Evolutionary conservation across 2,113 vertebrate species (phyloP).

Genomic region (Lamprotornis superbus): DNA sequence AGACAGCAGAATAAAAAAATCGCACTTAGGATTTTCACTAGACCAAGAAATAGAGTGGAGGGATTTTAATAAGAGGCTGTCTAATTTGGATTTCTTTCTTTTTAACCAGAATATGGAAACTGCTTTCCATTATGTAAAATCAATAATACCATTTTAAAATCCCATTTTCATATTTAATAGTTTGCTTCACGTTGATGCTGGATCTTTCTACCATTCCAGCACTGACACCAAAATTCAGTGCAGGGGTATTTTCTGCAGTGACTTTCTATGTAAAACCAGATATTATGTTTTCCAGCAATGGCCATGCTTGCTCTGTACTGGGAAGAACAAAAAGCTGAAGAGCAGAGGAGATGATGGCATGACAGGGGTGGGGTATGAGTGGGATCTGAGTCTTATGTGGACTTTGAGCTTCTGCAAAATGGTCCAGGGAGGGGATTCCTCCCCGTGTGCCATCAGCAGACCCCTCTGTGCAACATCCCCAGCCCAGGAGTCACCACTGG

Average conservation of each 20-base stretch:
- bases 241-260: neutral
- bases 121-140: constrained; percentile 34
- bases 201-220: neutral
- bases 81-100: constrained; percentile 28
- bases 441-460: neutral
- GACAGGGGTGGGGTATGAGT: neutral
- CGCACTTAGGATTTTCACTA: neutral
- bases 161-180: neutral
- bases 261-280: neutral
- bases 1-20: constrained; percentile 57
- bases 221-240: neutral
- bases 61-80: constrained; percentile 25
- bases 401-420: neutral
- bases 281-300: neutral
- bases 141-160: neutral
- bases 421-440: neutral
- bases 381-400: neutral
- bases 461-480: neutral
- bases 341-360: neutral
- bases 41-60: constrained; percentile 36
- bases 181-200: neutral
- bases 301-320: neutral
- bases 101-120: neutral
- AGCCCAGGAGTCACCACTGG: neutral
- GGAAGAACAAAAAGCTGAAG: neutral